phyloP scores from a whole-genome alignment of 2,113 vertebrate genomes.

The Cebus imitator region DNA sequence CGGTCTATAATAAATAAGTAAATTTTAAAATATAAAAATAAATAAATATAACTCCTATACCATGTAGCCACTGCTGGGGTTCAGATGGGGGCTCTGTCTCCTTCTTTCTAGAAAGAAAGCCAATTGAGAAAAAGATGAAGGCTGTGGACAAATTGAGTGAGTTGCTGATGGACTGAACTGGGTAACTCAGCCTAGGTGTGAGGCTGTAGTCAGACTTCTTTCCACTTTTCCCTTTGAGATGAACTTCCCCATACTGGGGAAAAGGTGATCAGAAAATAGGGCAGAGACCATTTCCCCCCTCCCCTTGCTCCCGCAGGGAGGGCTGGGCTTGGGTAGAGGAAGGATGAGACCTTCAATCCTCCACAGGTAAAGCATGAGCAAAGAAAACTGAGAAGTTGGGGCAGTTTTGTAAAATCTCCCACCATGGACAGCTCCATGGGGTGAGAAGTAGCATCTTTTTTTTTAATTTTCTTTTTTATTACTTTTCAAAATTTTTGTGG shows the following conservation, averaged over 20 bases:
- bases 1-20: background rate
- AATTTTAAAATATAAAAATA: background rate
- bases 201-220: background rate
- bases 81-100: background rate
- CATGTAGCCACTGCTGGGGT: background rate
- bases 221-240: background rate
- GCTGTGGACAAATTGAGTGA: background rate
- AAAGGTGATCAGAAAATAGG: background rate
- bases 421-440: background rate
- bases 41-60: too few species aligned
- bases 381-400: background rate
- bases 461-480: too few species aligned
- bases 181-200: background rate
- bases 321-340: background rate
- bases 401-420: background rate
- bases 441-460: background rate
- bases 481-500: too few species aligned
- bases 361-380: background rate
- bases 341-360: background rate
- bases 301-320: rapidly evolving
- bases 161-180: too few species aligned
- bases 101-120: background rate
- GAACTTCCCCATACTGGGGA: background rate
- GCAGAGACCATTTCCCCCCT: background rate
- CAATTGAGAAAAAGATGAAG: background rate